Evolutionary conservation across 2,113 vertebrate genomes (phyloP), one percentile per base, ranked within the genome.

Genomic region (Corythoichthys intestinalis): DNA sequence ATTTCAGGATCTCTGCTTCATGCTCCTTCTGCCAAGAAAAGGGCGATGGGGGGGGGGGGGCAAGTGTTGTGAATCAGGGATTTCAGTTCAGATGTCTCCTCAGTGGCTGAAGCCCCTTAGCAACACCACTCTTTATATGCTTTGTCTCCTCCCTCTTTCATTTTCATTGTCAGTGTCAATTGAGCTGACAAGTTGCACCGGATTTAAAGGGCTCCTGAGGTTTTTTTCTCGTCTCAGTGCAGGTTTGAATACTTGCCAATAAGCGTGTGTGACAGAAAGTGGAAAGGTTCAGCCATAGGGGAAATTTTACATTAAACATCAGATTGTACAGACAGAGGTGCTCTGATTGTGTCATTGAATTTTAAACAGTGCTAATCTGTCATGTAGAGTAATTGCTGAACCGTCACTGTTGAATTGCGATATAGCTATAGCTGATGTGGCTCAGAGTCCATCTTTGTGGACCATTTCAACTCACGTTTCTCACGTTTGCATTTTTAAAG

Each of bases 41-140:
- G 77, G 83, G 75, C 67, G 81, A 73, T 77, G 54, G 72, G 69
- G 73, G 73, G 62, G 66, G 65, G 70, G 70, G 68, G 62, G 73
- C 70, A 77, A 80, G 58, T 70, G 81, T 73, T 87, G 84, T 85
- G 81, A 87, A 82, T 87, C 64, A 79, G 75, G 85, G 88, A 87
- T 91, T 89, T 86, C 85, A 87, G 86, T 91, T 91, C 87, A 91
- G 91, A 89, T 92, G 91, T 91, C 90, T 91, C 77, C 79, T 89
- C 79, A 71, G 75, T 74, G 71, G 76, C 85, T 75, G 39, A 73
- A 75, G 73, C 79, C 78, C 49, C 65, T 79, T 77, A 67, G 64
- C 65, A 17, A 79, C 72, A 69, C 11, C 64, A 50, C 35, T 35
- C 48, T 58, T 75, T 52, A 65, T 48, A 72, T 15, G 71, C 71